These are phyloP conservation scores for Taxidea taxus DNA, from an alignment of 2,113 vertebrate genomes.

Conservation along the genomic window DNA sequence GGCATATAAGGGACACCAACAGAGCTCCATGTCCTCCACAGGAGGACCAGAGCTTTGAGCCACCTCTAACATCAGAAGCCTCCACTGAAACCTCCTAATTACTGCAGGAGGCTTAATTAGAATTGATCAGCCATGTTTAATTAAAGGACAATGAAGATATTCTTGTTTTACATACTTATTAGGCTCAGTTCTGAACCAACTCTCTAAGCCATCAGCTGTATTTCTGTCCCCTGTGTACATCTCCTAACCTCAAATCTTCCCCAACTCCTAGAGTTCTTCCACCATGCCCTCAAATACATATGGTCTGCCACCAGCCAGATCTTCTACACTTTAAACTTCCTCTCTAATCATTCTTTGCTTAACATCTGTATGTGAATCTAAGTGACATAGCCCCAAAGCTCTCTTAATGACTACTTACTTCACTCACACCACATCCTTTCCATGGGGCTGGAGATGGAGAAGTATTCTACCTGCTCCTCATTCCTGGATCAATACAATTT, in stretches of 20 bases:
- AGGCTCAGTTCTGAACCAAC: background rate
- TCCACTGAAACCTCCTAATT: background rate
- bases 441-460: background rate
- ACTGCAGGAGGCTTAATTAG: background rate
- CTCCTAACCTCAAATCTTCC: background rate
- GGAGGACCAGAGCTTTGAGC: too few relatives aligned
- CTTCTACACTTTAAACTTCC: background rate
- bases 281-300: background rate
- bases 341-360: background rate
- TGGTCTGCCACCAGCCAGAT: background rate
- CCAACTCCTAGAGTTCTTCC: background rate
- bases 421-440: background rate
- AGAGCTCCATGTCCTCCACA: background rate
- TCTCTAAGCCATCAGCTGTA: background rate
- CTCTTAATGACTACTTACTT: background rate
- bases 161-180: background rate
- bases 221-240: background rate
- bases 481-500: background rate
- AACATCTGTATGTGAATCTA: background rate
- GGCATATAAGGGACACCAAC: background rate
- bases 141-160: background rate
- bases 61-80: background rate
- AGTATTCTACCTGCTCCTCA: background rate
- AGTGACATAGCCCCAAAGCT: background rate
- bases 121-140: background rate